These are phyloP conservation scores for Drosophila ananassae DNA, from an alignment of 1,140 invertebrate species.

Conservation along the genomic window DNA sequence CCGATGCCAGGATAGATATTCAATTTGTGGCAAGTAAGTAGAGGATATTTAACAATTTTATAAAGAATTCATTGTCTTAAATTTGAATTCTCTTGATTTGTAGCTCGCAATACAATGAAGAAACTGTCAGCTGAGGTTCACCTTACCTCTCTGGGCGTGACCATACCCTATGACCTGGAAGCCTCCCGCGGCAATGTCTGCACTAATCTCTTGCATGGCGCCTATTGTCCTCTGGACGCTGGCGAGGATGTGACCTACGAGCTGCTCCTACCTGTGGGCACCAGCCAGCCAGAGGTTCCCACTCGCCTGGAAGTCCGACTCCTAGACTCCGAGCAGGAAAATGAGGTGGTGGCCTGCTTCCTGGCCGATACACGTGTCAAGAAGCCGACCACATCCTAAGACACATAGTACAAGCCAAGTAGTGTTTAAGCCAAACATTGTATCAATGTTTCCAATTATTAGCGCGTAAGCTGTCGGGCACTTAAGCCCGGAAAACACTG, in stretches of 20 bases:
- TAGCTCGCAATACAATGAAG: slow-evolving; percentile 57
- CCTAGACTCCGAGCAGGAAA: slow-evolving; percentile 31
- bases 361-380: slow-evolving; percentile 64
- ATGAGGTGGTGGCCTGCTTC: slow-evolving; percentile 62
- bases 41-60: background rate
- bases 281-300: slow-evolving; percentile 64
- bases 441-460: slow-evolving; percentile 77
- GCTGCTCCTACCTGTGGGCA: slow-evolving; percentile 50
- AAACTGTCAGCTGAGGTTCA: slow-evolving; percentile 53
- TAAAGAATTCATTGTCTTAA: background rate
- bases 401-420: background rate
- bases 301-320: slow-evolving; percentile 62
- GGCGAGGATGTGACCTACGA: slow-evolving; percentile 77
- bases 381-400: slow-evolving; percentile 30
- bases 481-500: slow-evolving; percentile 60
- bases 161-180: slow-evolving; percentile 62
- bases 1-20: slow-evolving; percentile 55
- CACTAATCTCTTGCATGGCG: slow-evolving; percentile 62
- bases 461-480: slow-evolving; percentile 33
- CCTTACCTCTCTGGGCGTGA: slow-evolving; percentile 66
- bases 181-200: slow-evolving; percentile 60
- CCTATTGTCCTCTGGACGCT: slow-evolving; percentile 72
- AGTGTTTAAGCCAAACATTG: slow-evolving; percentile 53
- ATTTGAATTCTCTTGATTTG: background rate
- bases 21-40: slow-evolving; percentile 79